These are phyloP conservation scores for Anthopleura xanthogrammica DNA, from an alignment of 92 coral and sea anemone species.

Conservation along the genomic window DNA sequence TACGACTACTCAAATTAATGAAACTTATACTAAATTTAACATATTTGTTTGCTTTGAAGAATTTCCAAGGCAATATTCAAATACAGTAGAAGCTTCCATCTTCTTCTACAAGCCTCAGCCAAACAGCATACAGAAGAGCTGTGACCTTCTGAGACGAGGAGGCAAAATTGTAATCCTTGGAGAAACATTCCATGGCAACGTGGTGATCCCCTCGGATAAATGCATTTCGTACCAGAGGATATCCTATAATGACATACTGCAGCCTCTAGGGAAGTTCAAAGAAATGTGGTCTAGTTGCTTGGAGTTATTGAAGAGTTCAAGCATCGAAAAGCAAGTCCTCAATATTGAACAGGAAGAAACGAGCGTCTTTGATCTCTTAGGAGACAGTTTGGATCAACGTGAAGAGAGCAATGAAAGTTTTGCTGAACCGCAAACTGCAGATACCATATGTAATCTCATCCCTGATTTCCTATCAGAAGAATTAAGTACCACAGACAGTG, in stretches of 20 bases:
- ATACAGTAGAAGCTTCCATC: slow-evolving; percentile 20
- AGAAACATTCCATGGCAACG: slow-evolving; percentile 6
- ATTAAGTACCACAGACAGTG: not conserved
- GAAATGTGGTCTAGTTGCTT: slow-evolving; percentile 30
- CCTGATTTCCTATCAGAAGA: not conserved
- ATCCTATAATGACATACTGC: slow-evolving; percentile 22
- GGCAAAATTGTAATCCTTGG: slow-evolving; percentile 48
- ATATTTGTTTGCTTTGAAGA: not conserved
- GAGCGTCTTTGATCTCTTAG: slow-evolving; percentile 7
- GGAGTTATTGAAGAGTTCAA: slow-evolving; percentile 20
- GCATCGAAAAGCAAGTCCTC: slow-evolving; percentile 25
- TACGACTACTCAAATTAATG: not conserved
- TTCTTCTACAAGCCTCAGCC: slow-evolving; percentile 41
- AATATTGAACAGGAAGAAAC: slow-evolving; percentile 6
- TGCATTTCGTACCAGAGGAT: slow-evolving; percentile 34
- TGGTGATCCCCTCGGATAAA: slow-evolving; percentile 31
- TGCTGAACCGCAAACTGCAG: not conserved
- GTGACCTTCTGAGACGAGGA: slow-evolving; percentile 38
- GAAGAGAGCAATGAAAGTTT: not conserved
- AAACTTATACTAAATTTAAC: not conserved
- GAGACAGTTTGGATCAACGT: not conserved
- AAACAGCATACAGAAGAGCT: slow-evolving; percentile 32
- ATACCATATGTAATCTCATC: not conserved
- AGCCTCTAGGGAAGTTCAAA: slow-evolving; percentile 14
- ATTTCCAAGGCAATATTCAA: not conserved